phyloP scores from a whole-genome alignment of 2,888 invertebrate genomes.

The Tachina lurida region DNA sequence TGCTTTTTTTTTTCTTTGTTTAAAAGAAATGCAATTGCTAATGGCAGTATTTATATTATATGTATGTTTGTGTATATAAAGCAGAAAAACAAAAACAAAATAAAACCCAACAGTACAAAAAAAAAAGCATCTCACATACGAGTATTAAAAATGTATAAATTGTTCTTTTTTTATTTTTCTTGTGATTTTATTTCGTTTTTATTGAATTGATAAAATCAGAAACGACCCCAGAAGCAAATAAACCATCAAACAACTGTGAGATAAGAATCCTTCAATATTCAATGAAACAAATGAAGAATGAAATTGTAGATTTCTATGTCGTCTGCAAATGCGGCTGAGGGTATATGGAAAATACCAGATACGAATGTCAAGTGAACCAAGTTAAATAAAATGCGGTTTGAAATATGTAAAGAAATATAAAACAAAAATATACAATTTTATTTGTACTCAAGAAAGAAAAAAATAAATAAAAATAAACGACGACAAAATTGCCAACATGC shows the following conservation, averaged over 20 bases:
- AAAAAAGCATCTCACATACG: constrained; percentile 76
- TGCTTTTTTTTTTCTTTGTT: neutral
- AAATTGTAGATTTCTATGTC: constrained; percentile 52
- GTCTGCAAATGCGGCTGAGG: constrained; percentile 32
- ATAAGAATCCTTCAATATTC: constrained; percentile 65
- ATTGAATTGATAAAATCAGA: constrained; percentile 82
- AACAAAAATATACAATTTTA: constrained; percentile 6
- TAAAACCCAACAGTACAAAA: constrained; percentile 17
- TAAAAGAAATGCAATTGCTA: neutral
- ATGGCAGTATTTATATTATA: neutral
- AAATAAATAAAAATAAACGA: neutral
- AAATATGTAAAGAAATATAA: neutral
- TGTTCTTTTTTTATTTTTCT: constrained; percentile 57
- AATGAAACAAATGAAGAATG: constrained; percentile 60
- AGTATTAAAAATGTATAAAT: constrained; percentile 80
- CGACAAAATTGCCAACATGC: constrained; percentile 40
- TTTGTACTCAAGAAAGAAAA: constrained; percentile 19
- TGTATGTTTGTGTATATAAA: too few relatives aligned
- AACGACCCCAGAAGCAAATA: constrained; percentile 66
- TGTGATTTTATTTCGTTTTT: constrained; percentile 82
- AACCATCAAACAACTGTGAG: constrained; percentile 60
- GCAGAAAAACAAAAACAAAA: constrained; percentile 1
- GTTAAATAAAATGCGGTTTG: constrained; percentile 62
- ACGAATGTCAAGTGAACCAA: constrained; percentile 33
- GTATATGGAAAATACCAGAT: constrained; percentile 48